phyloP scores from a whole-genome alignment of 2,113 vertebrate species.

The Oxygymnocypris stewartii region DNA sequence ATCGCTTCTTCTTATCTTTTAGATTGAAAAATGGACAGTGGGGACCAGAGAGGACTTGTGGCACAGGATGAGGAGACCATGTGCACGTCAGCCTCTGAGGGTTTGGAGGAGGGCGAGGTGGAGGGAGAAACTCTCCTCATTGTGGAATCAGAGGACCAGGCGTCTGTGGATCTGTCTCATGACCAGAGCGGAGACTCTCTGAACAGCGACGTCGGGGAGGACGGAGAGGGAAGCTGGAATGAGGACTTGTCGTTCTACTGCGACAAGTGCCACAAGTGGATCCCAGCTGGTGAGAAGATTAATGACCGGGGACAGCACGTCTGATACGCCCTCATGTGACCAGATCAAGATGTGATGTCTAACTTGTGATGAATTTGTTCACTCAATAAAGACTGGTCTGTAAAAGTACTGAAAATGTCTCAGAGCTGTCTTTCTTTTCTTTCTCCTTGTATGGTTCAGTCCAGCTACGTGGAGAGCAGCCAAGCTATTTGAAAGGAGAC shows the following conservation, averaged over 20 bases:
- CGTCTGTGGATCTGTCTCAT: slow-evolving; percentile 91
- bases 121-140: slow-evolving; percentile 95
- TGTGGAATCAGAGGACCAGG: slow-evolving; percentile 94
- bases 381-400: slow-evolving; percentile 42
- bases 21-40: slow-evolving; percentile 79
- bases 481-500: slow-evolving; percentile 97
- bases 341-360: neutral
- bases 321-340: neutral
- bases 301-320: neutral
- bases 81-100: slow-evolving; percentile 87
- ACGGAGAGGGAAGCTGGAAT: slow-evolving; percentile 80
- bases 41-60: slow-evolving; percentile 76
- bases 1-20: neutral
- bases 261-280: slow-evolving; percentile 97
- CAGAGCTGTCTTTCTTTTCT: slow-evolving; percentile 17
- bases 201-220: slow-evolving; percentile 90
- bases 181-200: slow-evolving; percentile 96
- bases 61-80: slow-evolving; percentile 85
- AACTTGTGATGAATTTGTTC: neutral
- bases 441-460: slow-evolving; percentile 68
- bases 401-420: slow-evolving; percentile 11
- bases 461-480: slow-evolving; percentile 86
- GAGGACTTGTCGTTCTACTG: slow-evolving; percentile 95
- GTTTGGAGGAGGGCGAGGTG: slow-evolving; percentile 95
- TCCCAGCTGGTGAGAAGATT: slow-evolving; percentile 84